phyloP scores from a whole-genome alignment of 2,888 invertebrate genomes.

The Parasteatoda lunata region DNA sequence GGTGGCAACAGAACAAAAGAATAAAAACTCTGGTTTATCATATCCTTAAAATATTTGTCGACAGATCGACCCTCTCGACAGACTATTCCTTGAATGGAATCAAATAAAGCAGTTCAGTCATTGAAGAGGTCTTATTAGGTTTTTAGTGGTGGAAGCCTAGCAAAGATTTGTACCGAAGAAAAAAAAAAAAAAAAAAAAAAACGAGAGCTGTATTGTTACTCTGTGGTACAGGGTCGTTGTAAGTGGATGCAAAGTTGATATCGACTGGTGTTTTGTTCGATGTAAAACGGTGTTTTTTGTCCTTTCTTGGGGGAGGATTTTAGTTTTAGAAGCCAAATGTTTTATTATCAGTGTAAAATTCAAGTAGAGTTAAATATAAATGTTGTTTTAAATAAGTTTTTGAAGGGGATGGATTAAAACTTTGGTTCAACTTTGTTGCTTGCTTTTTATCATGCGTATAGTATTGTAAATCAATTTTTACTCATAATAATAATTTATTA shows the following conservation, averaged over 20 bases:
- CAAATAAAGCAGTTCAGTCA: not conserved
- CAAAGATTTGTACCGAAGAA: not conserved
- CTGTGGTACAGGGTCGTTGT: not conserved
- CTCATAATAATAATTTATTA: no score
- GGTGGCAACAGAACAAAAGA: slow-evolving; percentile 34
- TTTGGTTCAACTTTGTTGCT: no score
- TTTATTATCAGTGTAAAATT: not conserved
- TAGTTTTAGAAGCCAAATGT: not conserved
- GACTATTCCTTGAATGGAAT: not conserved
- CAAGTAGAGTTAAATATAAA: slow-evolving; percentile 33
- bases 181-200: not conserved
- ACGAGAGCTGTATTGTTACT: not conserved
- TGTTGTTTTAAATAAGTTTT: slow-evolving; percentile 26
- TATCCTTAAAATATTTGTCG: not conserved
- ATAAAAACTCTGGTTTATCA: not conserved
- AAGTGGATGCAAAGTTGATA: not conserved
- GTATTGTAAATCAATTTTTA: no score
- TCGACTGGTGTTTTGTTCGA: not conserved
- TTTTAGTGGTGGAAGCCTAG: not conserved
- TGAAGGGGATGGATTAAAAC: no score
- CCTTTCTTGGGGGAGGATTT: not conserved
- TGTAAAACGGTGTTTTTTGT: not conserved
- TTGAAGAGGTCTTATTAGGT: slow-evolving; percentile 28
- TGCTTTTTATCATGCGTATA: no score
- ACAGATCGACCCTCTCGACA: not conserved